Percentiles rank a stretch among this genome's conserved stretches.
phyloP scores from a whole-genome alignment of 2,797 vertebrate species.

The Poecilia velifera region DNA sequence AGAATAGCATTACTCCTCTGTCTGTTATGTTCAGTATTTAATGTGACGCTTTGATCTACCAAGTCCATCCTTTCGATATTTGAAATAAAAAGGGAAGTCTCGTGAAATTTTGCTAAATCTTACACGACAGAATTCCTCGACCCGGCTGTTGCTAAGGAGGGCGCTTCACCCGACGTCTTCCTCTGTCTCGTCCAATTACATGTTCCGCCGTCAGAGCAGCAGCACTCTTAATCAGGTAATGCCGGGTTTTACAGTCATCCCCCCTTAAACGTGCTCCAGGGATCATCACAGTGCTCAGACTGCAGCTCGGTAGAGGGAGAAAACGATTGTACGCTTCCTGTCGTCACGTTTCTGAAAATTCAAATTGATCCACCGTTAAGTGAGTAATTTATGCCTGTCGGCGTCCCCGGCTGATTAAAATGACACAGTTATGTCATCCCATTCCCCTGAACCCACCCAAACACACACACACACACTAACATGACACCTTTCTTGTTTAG shows the following conservation, averaged over 20 bases:
- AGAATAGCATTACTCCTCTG: not conserved
- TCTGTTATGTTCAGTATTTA: not conserved
- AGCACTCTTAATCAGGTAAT: slow-evolving; percentile 75
- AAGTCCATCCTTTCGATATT: not conserved
- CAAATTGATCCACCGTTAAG: not conserved
- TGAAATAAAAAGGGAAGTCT: not conserved
- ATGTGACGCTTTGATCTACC: not conserved
- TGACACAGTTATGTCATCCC: slow-evolving; percentile 72
- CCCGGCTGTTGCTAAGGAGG: slow-evolving; percentile 22
- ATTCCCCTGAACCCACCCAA: slow-evolving; percentile 35
- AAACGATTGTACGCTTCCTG: not conserved
- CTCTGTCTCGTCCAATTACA: slow-evolving; percentile 76
- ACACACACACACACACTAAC: slow-evolving; percentile 20
- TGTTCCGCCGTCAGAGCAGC: slow-evolving; percentile 66
- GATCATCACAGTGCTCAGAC: slow-evolving; percentile 47
- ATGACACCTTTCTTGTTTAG: slow-evolving; percentile 57
- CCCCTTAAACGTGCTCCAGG: slow-evolving; percentile 46
- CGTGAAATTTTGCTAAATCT: slow-evolving; percentile 6
- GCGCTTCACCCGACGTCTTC: slow-evolving; percentile 55
- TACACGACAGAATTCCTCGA: not conserved
- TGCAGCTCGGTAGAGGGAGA: slow-evolving; percentile 28
- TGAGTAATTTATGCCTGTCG: slow-evolving; percentile 41
- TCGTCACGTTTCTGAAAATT: slow-evolving; percentile 4
- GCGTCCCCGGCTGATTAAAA: slow-evolving; percentile 60
- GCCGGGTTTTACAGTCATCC: slow-evolving; percentile 66